Conservation (phyloP, 2,113 vertebrate genomes). For the Osmerus mordax region DNA sequence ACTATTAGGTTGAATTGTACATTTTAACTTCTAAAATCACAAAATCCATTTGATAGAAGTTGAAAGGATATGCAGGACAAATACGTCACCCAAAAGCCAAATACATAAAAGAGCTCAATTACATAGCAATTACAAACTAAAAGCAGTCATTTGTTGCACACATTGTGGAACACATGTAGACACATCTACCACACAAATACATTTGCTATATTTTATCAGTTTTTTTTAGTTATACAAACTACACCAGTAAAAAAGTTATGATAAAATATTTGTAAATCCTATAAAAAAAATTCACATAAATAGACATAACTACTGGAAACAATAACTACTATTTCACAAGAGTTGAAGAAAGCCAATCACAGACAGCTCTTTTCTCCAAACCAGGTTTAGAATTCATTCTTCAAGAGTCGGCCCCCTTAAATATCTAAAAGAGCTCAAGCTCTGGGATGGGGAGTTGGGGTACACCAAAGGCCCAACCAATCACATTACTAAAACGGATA, state of each 20-base stretch:
- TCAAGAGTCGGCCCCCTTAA: constrained; percentile 63
- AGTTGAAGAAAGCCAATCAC: constrained; percentile 61
- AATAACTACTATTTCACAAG: constrained; percentile 56
- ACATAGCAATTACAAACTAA: constrained; percentile 9
- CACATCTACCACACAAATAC: constrained; percentile 55
- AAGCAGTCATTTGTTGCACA: constrained; percentile 22
- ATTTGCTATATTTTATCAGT: constrained; percentile 40
- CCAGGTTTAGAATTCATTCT: constrained; percentile 45
- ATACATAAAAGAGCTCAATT: constrained; percentile 7
- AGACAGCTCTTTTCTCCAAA: constrained; percentile 56
- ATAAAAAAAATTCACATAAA: constrained; percentile 55
- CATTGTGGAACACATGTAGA: constrained; percentile 36
- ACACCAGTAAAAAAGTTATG: constrained; percentile 37
- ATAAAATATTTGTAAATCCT: constrained; percentile 27
- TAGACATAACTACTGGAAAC: constrained; percentile 51
- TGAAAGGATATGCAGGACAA: constrained; percentile 18
- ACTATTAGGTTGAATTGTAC: constrained; percentile 24
- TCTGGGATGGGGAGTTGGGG: not conserved
- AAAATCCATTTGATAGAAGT: not conserved
- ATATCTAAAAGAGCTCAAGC: constrained; percentile 46
- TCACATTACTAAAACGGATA: constrained; percentile 47
- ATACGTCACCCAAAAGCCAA: constrained; percentile 6
- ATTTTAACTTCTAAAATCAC: not conserved
- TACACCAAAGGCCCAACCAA: constrained; percentile 14
- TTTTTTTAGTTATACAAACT: constrained; percentile 26